These are phyloP conservation scores for Ardeotis arabs DNA, from an alignment of 2,113 vertebrate genomes.

Conservation along the genomic window DNA sequence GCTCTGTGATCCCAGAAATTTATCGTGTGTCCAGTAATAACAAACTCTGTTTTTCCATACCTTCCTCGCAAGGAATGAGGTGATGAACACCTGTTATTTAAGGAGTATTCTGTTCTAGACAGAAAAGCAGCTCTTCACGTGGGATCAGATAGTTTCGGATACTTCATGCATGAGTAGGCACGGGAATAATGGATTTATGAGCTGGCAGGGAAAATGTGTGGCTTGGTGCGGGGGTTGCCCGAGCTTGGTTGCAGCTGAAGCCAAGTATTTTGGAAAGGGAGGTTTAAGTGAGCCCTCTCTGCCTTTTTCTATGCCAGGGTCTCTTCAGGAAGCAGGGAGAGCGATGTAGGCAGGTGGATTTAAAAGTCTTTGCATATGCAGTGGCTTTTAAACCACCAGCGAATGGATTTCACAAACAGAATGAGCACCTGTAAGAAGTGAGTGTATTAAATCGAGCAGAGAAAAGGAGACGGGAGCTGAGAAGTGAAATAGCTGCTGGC, in stretches of 20 bases:
- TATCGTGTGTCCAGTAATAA: neutral
- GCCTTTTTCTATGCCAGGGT: slow-evolving; percentile 3
- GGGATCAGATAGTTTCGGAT: neutral
- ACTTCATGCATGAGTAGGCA: slow-evolving; percentile 6
- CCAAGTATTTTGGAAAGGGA: neutral
- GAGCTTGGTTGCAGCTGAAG: neutral
- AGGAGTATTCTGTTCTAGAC: neutral
- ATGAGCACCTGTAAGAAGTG: neutral
- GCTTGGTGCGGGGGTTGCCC: neutral
- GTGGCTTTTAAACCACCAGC: neutral
- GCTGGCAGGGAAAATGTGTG: neutral
- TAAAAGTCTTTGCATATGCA: neutral
- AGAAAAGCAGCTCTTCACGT: neutral
- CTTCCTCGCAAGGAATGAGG: slow-evolving; percentile 7
- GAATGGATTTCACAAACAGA: neutral
- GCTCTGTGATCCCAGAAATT: neutral
- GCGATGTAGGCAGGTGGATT: slow-evolving; percentile 36
- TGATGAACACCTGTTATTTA: neutral
- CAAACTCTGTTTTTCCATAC: neutral
- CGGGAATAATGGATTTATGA: slow-evolving; percentile 20
- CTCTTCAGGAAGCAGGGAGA: neutral
- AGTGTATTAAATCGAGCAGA: fast-evolving
- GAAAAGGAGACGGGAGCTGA: neutral
- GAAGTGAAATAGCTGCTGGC: neutral
- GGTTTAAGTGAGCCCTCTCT: neutral